Percentiles rank a stretch among this genome's conserved stretches.
These are phyloP conservation scores for Schizopygopsis malacanthus DNA, from an alignment of 2,797 vertebrate species.

Conservation along the genomic window DNA sequence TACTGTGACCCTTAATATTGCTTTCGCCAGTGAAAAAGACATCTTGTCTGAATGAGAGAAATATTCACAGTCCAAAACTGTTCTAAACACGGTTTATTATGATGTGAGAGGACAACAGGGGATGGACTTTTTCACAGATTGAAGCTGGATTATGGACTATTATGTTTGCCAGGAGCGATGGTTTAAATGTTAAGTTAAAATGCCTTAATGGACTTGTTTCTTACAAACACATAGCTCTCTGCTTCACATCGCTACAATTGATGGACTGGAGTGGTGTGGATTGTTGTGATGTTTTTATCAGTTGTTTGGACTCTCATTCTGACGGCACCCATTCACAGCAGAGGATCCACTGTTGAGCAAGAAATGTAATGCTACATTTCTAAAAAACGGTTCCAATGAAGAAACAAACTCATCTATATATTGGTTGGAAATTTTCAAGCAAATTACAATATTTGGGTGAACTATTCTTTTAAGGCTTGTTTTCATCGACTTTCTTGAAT, in stretches of 20 bases:
- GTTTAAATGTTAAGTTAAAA: background rate
- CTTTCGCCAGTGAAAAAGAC: background rate
- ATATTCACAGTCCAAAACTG: background rate
- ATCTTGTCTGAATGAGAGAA: background rate
- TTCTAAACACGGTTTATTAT: background rate
- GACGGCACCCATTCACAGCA: background rate
- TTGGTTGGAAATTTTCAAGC: background rate
- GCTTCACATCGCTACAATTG: background rate
- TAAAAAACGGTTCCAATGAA: background rate
- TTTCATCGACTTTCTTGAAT: background rate
- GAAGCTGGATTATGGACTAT: background rate
- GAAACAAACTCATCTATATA: background rate
- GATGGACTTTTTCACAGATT: background rate
- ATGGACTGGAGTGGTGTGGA: background rate
- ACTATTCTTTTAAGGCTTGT: background rate
- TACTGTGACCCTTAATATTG: background rate
- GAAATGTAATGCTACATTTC: background rate
- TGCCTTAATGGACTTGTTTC: background rate
- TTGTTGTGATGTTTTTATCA: background rate
- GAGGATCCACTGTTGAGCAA: background rate
- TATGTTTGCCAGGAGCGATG: background rate
- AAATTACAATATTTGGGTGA: too few relatives aligned
- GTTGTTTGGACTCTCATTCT: background rate
- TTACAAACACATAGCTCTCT: background rate
- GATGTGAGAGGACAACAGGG: background rate